Evolutionary conservation across 2,113 vertebrate genomes (phyloP), one percentile per base, ranked within the genome.

Genomic region (Cryptoleucopteryx plumbea): DNA sequence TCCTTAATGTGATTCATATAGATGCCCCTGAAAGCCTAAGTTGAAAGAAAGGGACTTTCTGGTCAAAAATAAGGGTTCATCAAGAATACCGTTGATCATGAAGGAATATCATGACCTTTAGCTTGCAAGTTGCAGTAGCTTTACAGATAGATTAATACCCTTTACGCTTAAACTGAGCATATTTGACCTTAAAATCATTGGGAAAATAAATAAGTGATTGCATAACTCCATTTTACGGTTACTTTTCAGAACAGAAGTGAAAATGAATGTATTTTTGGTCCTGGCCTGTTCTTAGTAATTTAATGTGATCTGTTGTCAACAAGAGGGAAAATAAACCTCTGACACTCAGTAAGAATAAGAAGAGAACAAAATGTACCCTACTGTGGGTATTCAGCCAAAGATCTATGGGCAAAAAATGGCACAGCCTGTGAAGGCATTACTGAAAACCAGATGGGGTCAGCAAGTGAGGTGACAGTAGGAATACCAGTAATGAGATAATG

Each of bases 311-410:
- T 73, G 70, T 58, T 94, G 71, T 92, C 92, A 82, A 53, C 84
- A 93, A 72, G 73, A 94, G 52, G 73, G 52, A 90, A 93, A 95
- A 82, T 32, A 91, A 94, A 77, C 62, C 61, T 77, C 92, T 93
- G 84, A 82, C 61, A 62, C 48, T 87, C 82, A 67, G 4, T 78
- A 84, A 88, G 65, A 74, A 22, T 61, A 79, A 81, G 67, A 48
- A 67, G 27, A 55, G 91, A 90, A 96, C 82, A 88, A 96, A 94
- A 90, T 58, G 87, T 90, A 66, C 78, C 48, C 55, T 88, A n/a
- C 34, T 68, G 21, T 61, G 52, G 63, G 23, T 81, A 80, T 66
- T 90, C 32, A 86, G 86, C 72, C 53, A 66, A 87, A 94, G 52
- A 56, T 43, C 61, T 68, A 20, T 8, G 31, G 66, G 58, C 29